Base-by-base conservation (phyloP, 1,140 invertebrate species). In the Drosophila bocki region DNA sequence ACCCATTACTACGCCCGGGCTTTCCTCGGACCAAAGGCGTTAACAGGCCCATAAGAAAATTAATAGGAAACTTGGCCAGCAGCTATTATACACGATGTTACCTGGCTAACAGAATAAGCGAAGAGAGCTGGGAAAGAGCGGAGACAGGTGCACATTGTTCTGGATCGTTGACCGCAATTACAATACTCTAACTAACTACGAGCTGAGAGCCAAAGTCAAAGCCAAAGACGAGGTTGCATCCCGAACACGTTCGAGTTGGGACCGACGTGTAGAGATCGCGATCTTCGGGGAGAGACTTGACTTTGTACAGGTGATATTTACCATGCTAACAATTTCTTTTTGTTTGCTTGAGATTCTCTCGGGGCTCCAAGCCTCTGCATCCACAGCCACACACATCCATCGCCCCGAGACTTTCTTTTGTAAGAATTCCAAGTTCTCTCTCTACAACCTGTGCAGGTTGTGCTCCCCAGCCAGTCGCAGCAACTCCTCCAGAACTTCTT, bases 111-210 rank as follows among this genome's bases (percentile, higher is more conserved):
- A 72, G 51, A 22, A 39, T 11, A 3, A 56, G 29, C 19, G 13
- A 72, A 72, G 69, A 51, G 70, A 72, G 67, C 42, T 26, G 22
- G 37, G n/a, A 47, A 71, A 72, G 69, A 72, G 63, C 64, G 60
- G 39, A 42, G 70, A 80, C 80, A 84, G 80, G 80, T 80, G 81
- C 74, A 80, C 80, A 82, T 63, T 82, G 68, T 78, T 70, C 80
- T 82, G 75, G 81, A 84, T 54, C 81, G 82, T 84, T 84, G 80
- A 84, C 80, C 80, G 80, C 80, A 75, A 71, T 61, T 62, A 45
- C 29, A 56, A 37, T 56, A 56, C 53, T 56, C 19, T 56, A 56
- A 56, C 53, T 39, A 56, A 56, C 53, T 39, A 56, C 26, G 9
- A n/a, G 13, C 62, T 17, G 15, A 48, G 29, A 56, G 42, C 35